Base-by-base conservation (phyloP, 1,140 invertebrate species). In the Aphis gossypii region DNA sequence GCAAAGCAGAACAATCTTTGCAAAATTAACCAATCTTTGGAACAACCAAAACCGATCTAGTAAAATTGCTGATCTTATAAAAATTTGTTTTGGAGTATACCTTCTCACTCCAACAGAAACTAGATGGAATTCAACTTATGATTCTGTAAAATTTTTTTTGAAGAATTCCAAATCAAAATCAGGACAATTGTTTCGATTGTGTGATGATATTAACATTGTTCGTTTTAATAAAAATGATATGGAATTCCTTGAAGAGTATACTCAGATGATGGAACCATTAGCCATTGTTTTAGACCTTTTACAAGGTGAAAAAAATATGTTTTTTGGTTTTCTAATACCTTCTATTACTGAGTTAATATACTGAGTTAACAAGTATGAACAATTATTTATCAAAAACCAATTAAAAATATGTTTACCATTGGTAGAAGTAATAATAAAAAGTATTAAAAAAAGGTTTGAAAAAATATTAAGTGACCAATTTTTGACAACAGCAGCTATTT, bases 31-130 rank as follows among this genome's bases (percentile, higher is more conserved):
- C 5, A 30, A 25, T 46, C 83, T 30, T 41, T 46, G 41, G 41
- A 86, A 86, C 25, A 46, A 86, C 25, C 83, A 86, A 86, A 86
- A 30, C 83, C 41, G 14, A 83, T 83, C 35, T 41, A 44, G 7
- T 86, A 86, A 86, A 30, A 46, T 46, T 25, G 83, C 41, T 30
- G 83, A 86, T 46, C 2, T 86, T 44, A 86, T 86, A 25, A 86
- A 86, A 86, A 44, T 6, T 86, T 86, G 83, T 86, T 84, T 84
- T 82, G 76, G 76, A 82, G n/a, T 41, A 83, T 86, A 86, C 25
- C 41, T 25, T n/a, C 3, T 56, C 38, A 56, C 54, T 8, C 83
- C 83, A 86, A 86, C 83, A 25, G 41, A 86, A 86, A 86, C 41
- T 3, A 86, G 41, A 86, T 86, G 41, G 38, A 86, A 86, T 38